Base-by-base conservation (phyloP, 2,888 invertebrate species). In the Odontomyia ornata region DNA sequence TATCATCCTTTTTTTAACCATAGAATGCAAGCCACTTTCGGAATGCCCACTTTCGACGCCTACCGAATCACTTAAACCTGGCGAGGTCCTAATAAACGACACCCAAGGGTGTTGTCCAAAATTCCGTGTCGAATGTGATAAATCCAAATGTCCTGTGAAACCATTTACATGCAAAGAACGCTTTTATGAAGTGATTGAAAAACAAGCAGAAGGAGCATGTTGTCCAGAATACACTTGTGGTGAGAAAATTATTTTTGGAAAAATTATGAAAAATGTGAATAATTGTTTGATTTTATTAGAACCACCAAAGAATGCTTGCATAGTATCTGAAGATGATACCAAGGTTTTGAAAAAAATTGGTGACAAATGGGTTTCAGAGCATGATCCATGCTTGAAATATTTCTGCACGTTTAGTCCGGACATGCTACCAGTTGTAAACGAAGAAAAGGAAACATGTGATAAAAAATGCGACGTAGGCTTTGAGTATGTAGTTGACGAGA, bases 51-150 rank as follows among this genome's bases (percentile, higher is more conserved):
- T 84, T 0, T 81, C 90, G 1, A 84, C 86, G 0, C 81, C 83
- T 1, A 78, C 87, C 81, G 79, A 89, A 88, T 75, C 88, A 30
- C 81, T 92, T 23, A 89, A 90, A 80, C 89, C 90, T 0, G 94
- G 94, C 21, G 91, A 91, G 86, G 88, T 89, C 78, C 86, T 89
- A 36, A 84, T 88, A 0, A 83, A 89, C n/a, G 89, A 91, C 79
- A 87, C 87, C 0, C 87, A 88, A 23, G 94, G 94, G 0, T 95
- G 95, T 83, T 95, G 95, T 83, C 92, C 94, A 0, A 88, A 88
- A 4, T 83, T 88, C 9, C 85, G 88, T 77, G 85, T 90, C 75
- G 82, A 90, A 1, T 95, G 95, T 81, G 89, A 90, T 28, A 86
- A 86, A 0, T 89, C 90, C 11, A 86, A 86, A 0, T 95, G 95